A percentile compares a stretch with the other conserved stretches of the same genome.
These are phyloP conservation scores for Auanema sp. DNA, from an alignment of 2,888 invertebrate genomes.

Conservation along the genomic window DNA sequence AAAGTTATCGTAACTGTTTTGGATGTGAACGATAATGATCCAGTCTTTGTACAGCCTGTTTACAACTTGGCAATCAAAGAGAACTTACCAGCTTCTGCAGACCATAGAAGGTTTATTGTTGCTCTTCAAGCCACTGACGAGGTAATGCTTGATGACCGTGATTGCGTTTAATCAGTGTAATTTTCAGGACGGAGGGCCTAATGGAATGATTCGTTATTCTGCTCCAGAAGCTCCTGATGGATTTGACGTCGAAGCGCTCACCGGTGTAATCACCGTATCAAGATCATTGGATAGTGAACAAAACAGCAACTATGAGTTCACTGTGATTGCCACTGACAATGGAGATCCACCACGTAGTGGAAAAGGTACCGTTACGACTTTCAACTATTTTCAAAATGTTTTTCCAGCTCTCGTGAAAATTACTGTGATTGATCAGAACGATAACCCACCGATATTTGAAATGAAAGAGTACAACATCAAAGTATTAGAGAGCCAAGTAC, in stretches of 20 bases:
- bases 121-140: constrained; percentile 47
- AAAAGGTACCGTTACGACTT: no score
- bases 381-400: no score
- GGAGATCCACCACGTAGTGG: no score
- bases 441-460: constrained; percentile 65
- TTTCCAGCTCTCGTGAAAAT: constrained; percentile 38
- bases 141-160: no score
- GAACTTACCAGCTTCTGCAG: constrained; percentile 37
- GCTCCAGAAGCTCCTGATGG: constrained; percentile 71
- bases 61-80: constrained; percentile 36
- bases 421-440: constrained; percentile 65
- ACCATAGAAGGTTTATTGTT: constrained; percentile 35
- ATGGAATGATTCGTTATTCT: constrained; percentile 94
- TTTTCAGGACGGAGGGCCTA: constrained; percentile 83
- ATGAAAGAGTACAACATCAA: constrained; percentile 47
- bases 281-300: constrained; percentile 86
- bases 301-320: constrained; percentile 67
- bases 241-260: constrained; percentile 82
- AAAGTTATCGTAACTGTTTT: constrained; percentile 23
- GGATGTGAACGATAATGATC: constrained; percentile 67
- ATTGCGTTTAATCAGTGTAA: no score
- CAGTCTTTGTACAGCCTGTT: constrained; percentile 41
- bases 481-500: constrained; percentile 40
- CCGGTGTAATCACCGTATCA: constrained; percentile 83
- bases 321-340: constrained; percentile 68